Evolutionary conservation across 2,113 vertebrate species (phyloP), one percentile per base, ranked within the genome.

Genomic region (Zosterops borbonicus): DNA sequence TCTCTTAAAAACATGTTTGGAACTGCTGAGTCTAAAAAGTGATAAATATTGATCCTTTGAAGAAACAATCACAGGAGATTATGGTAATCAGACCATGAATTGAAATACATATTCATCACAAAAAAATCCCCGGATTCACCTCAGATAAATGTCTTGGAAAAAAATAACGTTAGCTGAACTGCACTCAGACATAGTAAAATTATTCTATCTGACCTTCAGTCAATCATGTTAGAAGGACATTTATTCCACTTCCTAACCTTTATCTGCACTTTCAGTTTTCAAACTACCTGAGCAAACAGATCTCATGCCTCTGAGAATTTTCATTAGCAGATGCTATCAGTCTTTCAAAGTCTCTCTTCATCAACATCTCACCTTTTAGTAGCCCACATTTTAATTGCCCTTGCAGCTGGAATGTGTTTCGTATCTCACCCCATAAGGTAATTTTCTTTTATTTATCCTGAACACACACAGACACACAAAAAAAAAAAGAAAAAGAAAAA

Each of bases 21-120:
- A 94, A 88, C 56, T 87, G 70, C 83, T 96, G 94, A 97, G 95
- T 97, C 92, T 67, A 92, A 81, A 94, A 94, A 90, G 74, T 92
- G 60, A 96, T 89, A 95, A 97, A 93, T 95, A 95, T 56, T 93
- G 89, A 69, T 94, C 87, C 75, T 96, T 84, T 96, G 86, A 96
- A 94, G 79, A 95, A 96, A 95, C 95, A 93, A 96, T 96, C 87
- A 91, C 71, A 95, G 55, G 35, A 93, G 93, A 96, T 97, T 97
- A 97, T 97, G 95, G 65, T 91, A 96, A 97, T 96, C 85, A 78
- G 86, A 68, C 50, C 83, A 63, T 58, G 88, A 97, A 91, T 28
- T 83, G 69, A 94, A 95, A 97, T 96, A 94, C 75, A 97, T 95
- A 96, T 94, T 95, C 69, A 91, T 81, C 41, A 93, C 53, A 39